Base-by-base conservation (phyloP, 2,797 vertebrate species). In the Anabas testudineus region DNA sequence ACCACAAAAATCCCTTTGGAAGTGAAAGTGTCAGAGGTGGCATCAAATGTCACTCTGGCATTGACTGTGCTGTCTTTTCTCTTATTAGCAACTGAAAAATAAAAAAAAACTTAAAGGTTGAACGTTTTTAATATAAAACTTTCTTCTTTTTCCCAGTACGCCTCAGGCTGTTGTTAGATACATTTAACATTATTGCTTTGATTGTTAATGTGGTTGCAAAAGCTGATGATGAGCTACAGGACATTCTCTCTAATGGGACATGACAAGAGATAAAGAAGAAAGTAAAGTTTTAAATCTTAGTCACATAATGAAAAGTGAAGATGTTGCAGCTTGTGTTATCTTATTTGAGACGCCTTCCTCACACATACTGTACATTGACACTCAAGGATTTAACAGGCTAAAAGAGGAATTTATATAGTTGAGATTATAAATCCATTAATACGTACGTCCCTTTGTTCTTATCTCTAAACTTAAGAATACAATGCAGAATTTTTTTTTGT, bases 381-480 rank as follows among this genome's bases (percentile, higher is more conserved):
- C 22, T n/a, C n/a, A n/a, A 57, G 0, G 10, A 52, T 56, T 15
- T 56, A 36, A 58, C 18, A 18, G 22, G 39, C 15, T 7, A 42
- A 41, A 67, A 43, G 7, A 32, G 8, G 43, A 59, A 39, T 51
- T 16, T 65, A 1, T 43, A 64, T 1, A 34, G 46, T 61, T 67
- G 10, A 66, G 45, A 70, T 56, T 60, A 56, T 74, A 61, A 60
- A 28, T 51, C 28, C 14, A 59, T 30, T 68, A 30, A 37, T 15
- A 12, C 7, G n/a, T 15, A 12, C 7, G n/a, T 46, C 19, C 32
- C 5, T 56, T 47, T 61, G n/a, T n/a, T 43, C 39, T 65, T 56
- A 34, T 66, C 30, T 32, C 22, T 60, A 30, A 54, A 59, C 13
- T 42, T 56, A 2, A 57, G 4, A 59, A 37, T 53, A 56, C 8